A percentile compares a stretch with the other conserved stretches of the same genome.
phyloP scores from a whole-genome alignment of 2,888 invertebrate species.

The Pristionchus fissidentatus region DNA sequence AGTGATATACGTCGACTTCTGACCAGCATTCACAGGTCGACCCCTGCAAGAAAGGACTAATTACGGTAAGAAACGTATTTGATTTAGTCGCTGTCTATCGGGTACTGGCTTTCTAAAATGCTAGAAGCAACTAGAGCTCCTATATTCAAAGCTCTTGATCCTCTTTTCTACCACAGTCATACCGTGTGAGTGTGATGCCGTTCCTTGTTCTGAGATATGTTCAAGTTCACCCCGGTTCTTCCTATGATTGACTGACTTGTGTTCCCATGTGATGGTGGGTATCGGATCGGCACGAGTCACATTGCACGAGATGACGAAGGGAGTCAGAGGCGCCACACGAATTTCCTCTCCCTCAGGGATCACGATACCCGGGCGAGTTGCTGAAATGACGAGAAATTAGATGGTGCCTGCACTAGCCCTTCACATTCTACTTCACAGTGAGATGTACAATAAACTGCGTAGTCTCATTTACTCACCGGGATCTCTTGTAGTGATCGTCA shows the following conservation, averaged over 20 bases:
- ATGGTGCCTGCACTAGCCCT: not conserved
- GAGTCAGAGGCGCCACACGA: constrained; percentile 66
- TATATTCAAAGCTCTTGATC: not conserved
- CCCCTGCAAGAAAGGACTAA: constrained; percentile 56
- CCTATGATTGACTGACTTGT: constrained; percentile 60
- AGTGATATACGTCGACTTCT: constrained; percentile 64
- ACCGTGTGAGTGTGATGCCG: constrained; percentile 6
- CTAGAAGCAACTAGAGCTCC: not conserved
- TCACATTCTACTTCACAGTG: not conserved
- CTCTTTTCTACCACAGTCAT: not conserved
- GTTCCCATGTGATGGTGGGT: constrained; percentile 68
- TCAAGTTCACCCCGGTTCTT: no score
- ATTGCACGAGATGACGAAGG: constrained; percentile 72
- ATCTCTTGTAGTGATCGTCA: constrained; percentile 69
- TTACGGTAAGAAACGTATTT: not conserved
- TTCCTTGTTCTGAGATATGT: not conserved
- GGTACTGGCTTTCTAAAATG: not conserved
- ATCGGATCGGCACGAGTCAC: constrained; percentile 72
- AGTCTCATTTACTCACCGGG: constrained; percentile 60
- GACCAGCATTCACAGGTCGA: constrained; percentile 65
- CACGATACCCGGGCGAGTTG: constrained; percentile 69
- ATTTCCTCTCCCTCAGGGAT: constrained; percentile 73
- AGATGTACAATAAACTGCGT: no score
- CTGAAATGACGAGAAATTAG: constrained; percentile 50
- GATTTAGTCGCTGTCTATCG: not conserved